Evolutionary conservation across 1,140 invertebrate species (phyloP).

Genomic region (Aradophagus sp.): DNA sequence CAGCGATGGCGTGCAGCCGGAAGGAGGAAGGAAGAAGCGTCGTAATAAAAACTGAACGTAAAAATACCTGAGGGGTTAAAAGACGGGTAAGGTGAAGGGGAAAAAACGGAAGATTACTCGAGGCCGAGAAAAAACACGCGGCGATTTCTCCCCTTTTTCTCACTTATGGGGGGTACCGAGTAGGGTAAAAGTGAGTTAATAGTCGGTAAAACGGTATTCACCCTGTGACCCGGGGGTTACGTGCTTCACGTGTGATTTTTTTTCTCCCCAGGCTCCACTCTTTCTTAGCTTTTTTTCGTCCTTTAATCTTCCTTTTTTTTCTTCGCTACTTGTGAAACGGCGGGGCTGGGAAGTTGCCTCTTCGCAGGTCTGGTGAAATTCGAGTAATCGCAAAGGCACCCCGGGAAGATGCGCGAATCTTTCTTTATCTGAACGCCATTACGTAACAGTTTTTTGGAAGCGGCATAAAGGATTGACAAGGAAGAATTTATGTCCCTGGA

Average conservation of each 20-base stretch:
- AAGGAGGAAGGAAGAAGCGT: conserved; percentile 38
- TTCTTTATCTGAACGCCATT: conserved; percentile 39
- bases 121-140: conserved; percentile 59
- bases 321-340: conserved; percentile 40
- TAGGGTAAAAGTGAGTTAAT: conserved; percentile 76
- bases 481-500: conserved; percentile 9
- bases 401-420: conserved; percentile 37
- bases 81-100: conserved; percentile 8
- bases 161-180: conserved; percentile 51
- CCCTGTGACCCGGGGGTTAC: conserved; percentile 58
- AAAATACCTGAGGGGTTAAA: conserved; percentile 52
- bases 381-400: conserved; percentile 41
- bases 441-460: conserved; percentile 24
- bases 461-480: conserved; percentile 19
- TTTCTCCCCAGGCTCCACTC: conserved; percentile 12
- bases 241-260: conserved; percentile 53
- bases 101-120: conserved; percentile 45
- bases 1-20: conserved; percentile 26
- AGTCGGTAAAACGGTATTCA: conserved; percentile 76
- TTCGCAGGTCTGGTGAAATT: conserved; percentile 44
- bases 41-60: conserved; percentile 34
- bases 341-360: conserved; percentile 43
- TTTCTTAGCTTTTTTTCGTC: conserved; percentile 25
- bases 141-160: conserved; percentile 53
- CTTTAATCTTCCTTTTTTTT: conserved; percentile 45